phyloP scores from a whole-genome alignment of 2,888 invertebrate genomes.

The Idaea dimidiata region DNA sequence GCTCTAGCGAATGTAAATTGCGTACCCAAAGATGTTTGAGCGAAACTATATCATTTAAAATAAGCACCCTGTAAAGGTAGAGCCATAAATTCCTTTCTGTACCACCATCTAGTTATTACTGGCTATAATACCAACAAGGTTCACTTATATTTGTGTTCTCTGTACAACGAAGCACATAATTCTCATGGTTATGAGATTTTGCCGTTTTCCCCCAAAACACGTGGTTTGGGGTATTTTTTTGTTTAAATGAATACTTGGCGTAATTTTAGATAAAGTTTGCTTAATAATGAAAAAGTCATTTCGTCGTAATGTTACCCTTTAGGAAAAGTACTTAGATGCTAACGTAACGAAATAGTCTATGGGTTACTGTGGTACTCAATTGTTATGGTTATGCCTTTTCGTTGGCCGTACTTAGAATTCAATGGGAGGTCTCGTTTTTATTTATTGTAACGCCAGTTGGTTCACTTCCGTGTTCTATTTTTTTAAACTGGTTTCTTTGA shows the following conservation, averaged over 20 bases:
- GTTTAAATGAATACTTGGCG: neutral
- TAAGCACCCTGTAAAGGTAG: conserved; percentile 34
- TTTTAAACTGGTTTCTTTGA: neutral
- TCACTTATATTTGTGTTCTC: neutral
- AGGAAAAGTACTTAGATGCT: conserved; percentile 9
- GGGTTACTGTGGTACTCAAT: neutral
- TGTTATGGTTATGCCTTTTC: neutral
- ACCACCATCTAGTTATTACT: conserved; percentile 25
- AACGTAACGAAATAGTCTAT: neutral
- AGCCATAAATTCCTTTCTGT: conserved; percentile 44
- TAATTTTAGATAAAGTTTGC: neutral
- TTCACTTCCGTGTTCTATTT: neutral
- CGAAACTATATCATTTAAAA: conserved; percentile 27
- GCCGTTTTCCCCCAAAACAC: neutral
- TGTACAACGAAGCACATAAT: neutral
- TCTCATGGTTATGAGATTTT: conserved; percentile 24
- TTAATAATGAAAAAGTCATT: neutral
- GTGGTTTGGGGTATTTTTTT: neutral
- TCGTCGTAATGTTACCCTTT: neutral
- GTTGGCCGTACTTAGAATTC: conserved; percentile 5
- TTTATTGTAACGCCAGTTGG: neutral
- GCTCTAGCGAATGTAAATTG: conserved; percentile 10
- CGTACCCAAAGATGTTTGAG: conserved; percentile 5
- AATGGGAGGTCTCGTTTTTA: neutral
- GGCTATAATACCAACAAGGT: neutral